Base-by-base conservation (phyloP, 2,888 invertebrate genomes). In the Iselma pallidipennis region DNA sequence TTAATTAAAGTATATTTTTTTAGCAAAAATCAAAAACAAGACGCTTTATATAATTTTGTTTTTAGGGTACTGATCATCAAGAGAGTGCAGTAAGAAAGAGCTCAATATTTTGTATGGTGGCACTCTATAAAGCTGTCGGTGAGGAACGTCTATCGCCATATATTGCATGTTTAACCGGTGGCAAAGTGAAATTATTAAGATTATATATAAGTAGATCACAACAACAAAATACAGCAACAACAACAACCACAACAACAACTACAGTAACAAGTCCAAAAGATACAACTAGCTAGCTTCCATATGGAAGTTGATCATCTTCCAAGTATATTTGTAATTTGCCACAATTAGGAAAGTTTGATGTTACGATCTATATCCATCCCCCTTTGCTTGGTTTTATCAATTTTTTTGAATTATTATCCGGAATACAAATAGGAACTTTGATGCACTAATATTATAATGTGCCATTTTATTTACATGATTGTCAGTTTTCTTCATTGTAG, bases 101-200 rank as follows among this genome's bases (percentile, higher is more conserved):
- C 71, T 94, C 96, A 10, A 96, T 98, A 16, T 97, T 98, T 84
- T 97, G 97, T 78, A 95, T 98, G 89, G 98, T 98, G 4, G 94
- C 95, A 50, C 88, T 98, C 73, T 94, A 98, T 76, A 88, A 92
- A 77, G 90, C 91, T 42, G 89, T 96, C 7, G 97, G 97, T 0
- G 95, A 96, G 77, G 92, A 92, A 25, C 85, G 88, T 37, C 87
- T 97, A 80, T 86, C 88, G 74, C 94, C 94, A 2, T 92, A 94
- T 78, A 86, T 97, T 62, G 85, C 87, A 45, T 87, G 88, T 49
- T 85, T 98, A 57, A 91, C 91, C 73, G 92, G 94, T 72, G 95
- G 95, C 84, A 98, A 98, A 85, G 87, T 92, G 76, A 91, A 95
- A 69, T 85, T 96, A 59, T 82, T 96, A 65, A 90, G 94, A 73